Evolutionary conservation across 2,113 vertebrate species (phyloP).

Genomic region (Carassius carassius): DNA sequence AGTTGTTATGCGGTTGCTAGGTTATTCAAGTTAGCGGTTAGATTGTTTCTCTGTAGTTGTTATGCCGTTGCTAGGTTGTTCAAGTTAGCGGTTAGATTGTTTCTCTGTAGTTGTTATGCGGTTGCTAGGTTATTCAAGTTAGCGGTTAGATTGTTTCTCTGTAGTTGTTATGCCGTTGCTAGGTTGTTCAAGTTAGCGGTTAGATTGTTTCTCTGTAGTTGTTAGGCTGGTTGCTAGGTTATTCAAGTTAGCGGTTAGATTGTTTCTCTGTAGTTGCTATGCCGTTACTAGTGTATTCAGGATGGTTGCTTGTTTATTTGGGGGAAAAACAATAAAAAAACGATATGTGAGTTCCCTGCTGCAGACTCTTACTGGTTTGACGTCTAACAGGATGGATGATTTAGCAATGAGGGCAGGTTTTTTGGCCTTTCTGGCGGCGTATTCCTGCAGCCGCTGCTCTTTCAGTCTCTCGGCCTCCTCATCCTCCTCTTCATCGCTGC

Average conservation of each 20-base stretch:
- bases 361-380: constrained; percentile 84
- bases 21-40: too few species aligned
- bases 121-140: background rate
- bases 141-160: too few species aligned
- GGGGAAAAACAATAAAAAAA: too few species aligned
- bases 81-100: background rate
- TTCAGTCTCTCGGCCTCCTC: constrained; percentile 84
- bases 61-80: background rate
- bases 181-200: background rate
- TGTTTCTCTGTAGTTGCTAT: too few species aligned
- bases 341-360: too few species aligned
- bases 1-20: too few species aligned
- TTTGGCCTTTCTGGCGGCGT: constrained; percentile 87
- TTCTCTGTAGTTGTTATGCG: background rate
- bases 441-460: constrained; percentile 87
- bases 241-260: too few species aligned
- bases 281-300: background rate
- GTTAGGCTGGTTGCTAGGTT: background rate
- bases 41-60: background rate
- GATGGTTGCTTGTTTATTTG: too few species aligned
- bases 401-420: constrained; percentile 90
- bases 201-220: background rate
- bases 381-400: constrained; percentile 93
- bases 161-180: too few species aligned
- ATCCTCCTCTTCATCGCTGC: constrained; percentile 84